Conservation (phyloP, 2,888 invertebrate genomes). For the Lycia hirtaria region DNA sequence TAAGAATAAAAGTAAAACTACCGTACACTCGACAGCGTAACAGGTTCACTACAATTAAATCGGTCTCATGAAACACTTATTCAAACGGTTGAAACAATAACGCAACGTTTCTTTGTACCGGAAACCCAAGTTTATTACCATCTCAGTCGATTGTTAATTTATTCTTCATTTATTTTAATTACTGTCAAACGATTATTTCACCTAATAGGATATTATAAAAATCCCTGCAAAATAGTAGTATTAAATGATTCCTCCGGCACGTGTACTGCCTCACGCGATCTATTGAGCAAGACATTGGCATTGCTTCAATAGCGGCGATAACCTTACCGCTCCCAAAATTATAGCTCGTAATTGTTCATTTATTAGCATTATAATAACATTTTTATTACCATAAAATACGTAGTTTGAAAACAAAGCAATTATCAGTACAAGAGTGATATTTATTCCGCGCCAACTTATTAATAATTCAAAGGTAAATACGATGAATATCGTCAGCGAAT, state of each 20-base stretch:
- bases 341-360: conserved; percentile 5
- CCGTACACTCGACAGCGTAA: no score
- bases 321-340: conserved; percentile 7
- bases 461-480: not conserved
- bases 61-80: no score
- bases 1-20: no score
- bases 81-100: not conserved
- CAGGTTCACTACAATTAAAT: no score
- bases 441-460: not conserved
- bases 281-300: not conserved
- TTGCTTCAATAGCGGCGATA: not conserved
- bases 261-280: conserved; percentile 6
- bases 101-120: not conserved
- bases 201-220: not conserved
- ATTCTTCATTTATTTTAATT: not conserved
- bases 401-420: conserved; percentile 4
- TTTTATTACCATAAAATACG: conserved; percentile 6
- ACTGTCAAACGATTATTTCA: not conserved
- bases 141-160: no score
- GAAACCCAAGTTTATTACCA: no score
- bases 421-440: not conserved
- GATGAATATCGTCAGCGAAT: not conserved
- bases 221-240: not conserved
- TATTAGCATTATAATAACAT: conserved; percentile 6
- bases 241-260: not conserved